A percentile compares a stretch with the other conserved stretches of the same genome.
Conservation (phyloP, 1,140 invertebrate species). For the Papilio polyxenes region DNA sequence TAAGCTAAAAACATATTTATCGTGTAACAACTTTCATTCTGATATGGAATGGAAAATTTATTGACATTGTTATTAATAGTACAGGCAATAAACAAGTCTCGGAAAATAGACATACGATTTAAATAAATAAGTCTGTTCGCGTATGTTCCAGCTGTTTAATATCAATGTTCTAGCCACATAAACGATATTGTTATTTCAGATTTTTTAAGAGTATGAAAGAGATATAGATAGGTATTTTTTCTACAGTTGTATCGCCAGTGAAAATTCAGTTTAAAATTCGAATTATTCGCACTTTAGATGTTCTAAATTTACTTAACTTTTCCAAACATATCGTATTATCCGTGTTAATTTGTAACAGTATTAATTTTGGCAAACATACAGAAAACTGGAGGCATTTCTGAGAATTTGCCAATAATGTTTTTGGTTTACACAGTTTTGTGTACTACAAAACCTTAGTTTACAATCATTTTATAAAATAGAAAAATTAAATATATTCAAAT, state of each 20-base stretch:
- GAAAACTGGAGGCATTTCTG: background rate
- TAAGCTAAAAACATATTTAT: conserved; percentile 46
- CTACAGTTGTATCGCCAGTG: no score
- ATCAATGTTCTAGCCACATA: background rate
- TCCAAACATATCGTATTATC: background rate
- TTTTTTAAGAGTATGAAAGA: background rate
- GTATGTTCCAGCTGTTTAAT: background rate
- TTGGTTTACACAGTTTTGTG: background rate
- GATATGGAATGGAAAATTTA: conserved; percentile 41
- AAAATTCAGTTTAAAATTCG: no score
- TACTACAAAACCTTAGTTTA: background rate
- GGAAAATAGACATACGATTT: conserved; percentile 37
- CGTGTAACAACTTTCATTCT: conserved; percentile 44
- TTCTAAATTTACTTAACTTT: background rate
- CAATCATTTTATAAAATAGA: background rate
- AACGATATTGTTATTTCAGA: background rate
- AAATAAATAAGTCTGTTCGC: conserved; percentile 2
- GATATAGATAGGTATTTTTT: no score
- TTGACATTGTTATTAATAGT: conserved; percentile 48
- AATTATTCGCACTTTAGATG: background rate
- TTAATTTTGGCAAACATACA: conserved; percentile 4
- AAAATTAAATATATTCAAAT: no score
- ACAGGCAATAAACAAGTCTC: conserved; percentile 40
- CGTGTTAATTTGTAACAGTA: background rate
- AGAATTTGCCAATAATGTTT: conserved; percentile 1